phyloP scores from a whole-genome alignment of 2,113 vertebrate genomes.

The Burhinus oedicnemus region DNA sequence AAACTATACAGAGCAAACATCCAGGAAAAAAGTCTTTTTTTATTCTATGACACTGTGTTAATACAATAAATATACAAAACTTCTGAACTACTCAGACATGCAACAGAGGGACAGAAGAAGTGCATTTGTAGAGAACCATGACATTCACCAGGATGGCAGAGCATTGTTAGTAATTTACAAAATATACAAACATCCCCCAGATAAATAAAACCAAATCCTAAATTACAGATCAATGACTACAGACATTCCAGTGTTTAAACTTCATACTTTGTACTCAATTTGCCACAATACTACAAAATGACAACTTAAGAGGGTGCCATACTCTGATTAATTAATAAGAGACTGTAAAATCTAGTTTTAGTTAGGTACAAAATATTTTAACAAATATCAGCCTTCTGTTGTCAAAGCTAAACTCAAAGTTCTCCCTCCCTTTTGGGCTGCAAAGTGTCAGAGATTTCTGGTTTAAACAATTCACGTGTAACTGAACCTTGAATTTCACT shows the following conservation, averaged over 20 bases:
- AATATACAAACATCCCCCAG: constrained; percentile 88
- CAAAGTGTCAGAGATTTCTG: background rate
- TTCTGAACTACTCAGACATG: constrained; percentile 89
- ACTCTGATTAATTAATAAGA: constrained; percentile 2
- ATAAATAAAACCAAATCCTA: constrained; percentile 74
- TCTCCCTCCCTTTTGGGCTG: background rate
- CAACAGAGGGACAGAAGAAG: constrained; percentile 77
- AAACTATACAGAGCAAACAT: constrained; percentile 70
- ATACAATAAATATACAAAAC: constrained; percentile 99
- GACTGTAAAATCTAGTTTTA: background rate
- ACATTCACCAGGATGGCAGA: constrained; percentile 81
- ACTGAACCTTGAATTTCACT: background rate
- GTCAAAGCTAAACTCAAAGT: constrained; percentile 1
- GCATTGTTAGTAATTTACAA: constrained; percentile 82
- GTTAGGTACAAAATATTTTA: constrained; percentile 32
- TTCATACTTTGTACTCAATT: constrained; percentile 53
- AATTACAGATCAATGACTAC: constrained; percentile 51
- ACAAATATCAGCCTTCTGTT: constrained; percentile 20
- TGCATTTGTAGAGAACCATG: constrained; percentile 84
- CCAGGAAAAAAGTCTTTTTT: constrained; percentile 70
- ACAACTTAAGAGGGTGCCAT: background rate
- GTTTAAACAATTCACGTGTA: background rate
- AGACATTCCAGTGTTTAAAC: constrained; percentile 82
- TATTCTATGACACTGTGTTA: constrained; percentile 85
- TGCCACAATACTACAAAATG: constrained; percentile 61